These are phyloP conservation scores for Drosophila azteca DNA, from an alignment of 1,140 invertebrate genomes.

Conservation along the genomic window DNA sequence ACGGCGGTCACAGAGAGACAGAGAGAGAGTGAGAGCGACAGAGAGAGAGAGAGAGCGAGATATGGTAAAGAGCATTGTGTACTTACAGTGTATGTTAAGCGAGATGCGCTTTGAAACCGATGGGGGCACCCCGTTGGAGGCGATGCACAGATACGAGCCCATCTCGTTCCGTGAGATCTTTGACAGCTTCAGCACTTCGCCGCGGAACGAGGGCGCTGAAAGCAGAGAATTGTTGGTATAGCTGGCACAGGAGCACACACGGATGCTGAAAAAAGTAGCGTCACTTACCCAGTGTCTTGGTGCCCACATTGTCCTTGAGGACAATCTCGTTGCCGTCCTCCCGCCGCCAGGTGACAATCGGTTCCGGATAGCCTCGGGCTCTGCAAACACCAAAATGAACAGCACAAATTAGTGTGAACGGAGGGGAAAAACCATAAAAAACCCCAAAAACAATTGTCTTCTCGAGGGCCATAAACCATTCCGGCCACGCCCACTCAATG, in stretches of 20 bases:
- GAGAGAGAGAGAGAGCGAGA: neutral
- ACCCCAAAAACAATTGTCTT: conserved; percentile 1
- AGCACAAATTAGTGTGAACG: neutral
- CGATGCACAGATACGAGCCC: conserved; percentile 94
- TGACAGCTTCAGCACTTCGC: conserved; percentile 89
- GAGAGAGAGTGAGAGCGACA: neutral
- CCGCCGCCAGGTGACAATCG: conserved; percentile 93
- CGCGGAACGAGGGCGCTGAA: conserved; percentile 86
- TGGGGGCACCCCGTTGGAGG: conserved; percentile 91
- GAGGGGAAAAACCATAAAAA: conserved; percentile 4
- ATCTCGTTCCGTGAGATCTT: conserved; percentile 94
- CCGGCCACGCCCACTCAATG: conserved; percentile 19
- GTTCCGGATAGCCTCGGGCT: conserved; percentile 92
- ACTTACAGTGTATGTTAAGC: conserved; percentile 94
- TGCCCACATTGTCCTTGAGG: conserved; percentile 87
- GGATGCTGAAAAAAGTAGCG: no score
- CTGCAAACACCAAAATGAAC: conserved; percentile 50
- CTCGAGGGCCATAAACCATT: neutral
- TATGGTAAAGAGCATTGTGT: conserved; percentile 33
- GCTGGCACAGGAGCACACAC: neutral
- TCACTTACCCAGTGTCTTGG: conserved; percentile 87
- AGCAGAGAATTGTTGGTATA: conserved; percentile 8
- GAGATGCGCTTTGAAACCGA: conserved; percentile 92
- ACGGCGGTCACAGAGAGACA: neutral
- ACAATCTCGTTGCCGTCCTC: conserved; percentile 93